Percentiles rank a stretch among this genome's conserved stretches.
Conservation (phyloP, 2,113 vertebrate species). For the Petaurus breviceps region DNA sequence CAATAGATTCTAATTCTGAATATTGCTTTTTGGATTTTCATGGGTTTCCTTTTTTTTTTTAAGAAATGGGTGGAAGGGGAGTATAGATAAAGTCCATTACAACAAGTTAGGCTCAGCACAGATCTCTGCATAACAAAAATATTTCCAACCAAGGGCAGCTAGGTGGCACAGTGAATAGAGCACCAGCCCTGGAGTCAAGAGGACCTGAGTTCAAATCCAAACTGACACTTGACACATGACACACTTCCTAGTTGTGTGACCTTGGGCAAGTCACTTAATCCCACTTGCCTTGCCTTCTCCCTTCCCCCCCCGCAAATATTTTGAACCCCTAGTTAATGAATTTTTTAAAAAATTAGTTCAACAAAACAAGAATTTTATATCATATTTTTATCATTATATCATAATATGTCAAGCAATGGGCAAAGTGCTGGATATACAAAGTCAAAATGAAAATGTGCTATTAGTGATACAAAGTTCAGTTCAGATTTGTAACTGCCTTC, state of each 20-base stretch:
- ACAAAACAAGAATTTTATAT: neutral
- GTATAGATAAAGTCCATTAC: neutral
- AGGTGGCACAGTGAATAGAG: too few relatives aligned
- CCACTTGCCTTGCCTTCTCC: too few relatives aligned
- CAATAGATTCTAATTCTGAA: too few relatives aligned
- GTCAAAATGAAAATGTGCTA: neutral
- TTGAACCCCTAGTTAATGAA: neutral
- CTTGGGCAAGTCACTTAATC: too few relatives aligned
- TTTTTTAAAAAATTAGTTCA: neutral
- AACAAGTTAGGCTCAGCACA: neutral
- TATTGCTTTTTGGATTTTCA: conserved; percentile 2
- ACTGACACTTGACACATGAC: too few relatives aligned
- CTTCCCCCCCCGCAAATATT: too few relatives aligned
- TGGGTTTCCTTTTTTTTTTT: neutral
- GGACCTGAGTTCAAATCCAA: too few relatives aligned
- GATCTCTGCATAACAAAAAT: conserved; percentile 12
- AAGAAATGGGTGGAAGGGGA: neutral
- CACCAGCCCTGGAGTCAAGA: too few relatives aligned
- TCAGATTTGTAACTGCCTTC: neutral
- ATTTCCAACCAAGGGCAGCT: neutral
- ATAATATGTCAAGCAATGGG: neutral
- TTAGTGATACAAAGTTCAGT: neutral
- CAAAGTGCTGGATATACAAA: neutral
- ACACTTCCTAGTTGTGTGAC: too few relatives aligned
- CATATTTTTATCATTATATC: too few relatives aligned